Percentiles rank a stretch among this genome's conserved stretches.
Evolutionary conservation across 2,113 vertebrate species (phyloP).

Genomic region (Vanacampus margaritifer): DNA sequence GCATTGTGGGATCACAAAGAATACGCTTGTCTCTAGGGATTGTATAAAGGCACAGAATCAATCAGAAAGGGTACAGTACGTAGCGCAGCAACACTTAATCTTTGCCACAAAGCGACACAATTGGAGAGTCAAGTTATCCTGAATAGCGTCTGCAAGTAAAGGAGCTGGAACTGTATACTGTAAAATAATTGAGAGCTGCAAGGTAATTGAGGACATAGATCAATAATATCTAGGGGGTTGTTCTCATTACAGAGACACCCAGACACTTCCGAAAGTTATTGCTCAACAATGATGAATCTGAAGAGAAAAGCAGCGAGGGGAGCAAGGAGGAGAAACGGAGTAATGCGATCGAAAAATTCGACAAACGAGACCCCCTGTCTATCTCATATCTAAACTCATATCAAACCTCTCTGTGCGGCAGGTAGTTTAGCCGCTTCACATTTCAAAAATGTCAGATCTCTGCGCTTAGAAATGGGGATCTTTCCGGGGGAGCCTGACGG

Average conservation of each 20-base stretch:
- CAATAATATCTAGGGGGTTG: conserved; percentile 64
- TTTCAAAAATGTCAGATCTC: conserved; percentile 68
- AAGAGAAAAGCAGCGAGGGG: conserved; percentile 26
- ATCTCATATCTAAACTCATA: conserved; percentile 49
- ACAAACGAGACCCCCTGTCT: conserved; percentile 58
- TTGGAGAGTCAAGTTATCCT: conserved; percentile 40
- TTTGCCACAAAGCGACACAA: conserved; percentile 31
- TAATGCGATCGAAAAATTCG: conserved; percentile 52
- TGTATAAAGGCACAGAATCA: conserved; percentile 37
- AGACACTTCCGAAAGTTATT: conserved; percentile 52
- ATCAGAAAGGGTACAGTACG: conserved; percentile 35
- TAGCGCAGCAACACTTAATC: conserved; percentile 33
- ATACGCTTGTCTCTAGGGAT: conserved; percentile 36
- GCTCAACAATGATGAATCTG: conserved; percentile 63
- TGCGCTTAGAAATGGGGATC: conserved; percentile 45
- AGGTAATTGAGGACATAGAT: conserved; percentile 69
- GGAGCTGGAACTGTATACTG: conserved; percentile 33
- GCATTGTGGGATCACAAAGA: conserved; percentile 5
- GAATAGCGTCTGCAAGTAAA: conserved; percentile 53
- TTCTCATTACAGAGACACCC: conserved; percentile 58
- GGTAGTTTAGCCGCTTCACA: conserved; percentile 55
- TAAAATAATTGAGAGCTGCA: conserved; percentile 64
- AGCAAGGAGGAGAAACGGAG: conserved; percentile 29
- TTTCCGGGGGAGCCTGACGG: conserved; percentile 58
- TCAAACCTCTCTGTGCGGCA: conserved; percentile 57